These are phyloP conservation scores for Stichodactyla mertensii DNA, from an alignment of 64 coral and sea anemone genomes.

Conservation along the genomic window DNA sequence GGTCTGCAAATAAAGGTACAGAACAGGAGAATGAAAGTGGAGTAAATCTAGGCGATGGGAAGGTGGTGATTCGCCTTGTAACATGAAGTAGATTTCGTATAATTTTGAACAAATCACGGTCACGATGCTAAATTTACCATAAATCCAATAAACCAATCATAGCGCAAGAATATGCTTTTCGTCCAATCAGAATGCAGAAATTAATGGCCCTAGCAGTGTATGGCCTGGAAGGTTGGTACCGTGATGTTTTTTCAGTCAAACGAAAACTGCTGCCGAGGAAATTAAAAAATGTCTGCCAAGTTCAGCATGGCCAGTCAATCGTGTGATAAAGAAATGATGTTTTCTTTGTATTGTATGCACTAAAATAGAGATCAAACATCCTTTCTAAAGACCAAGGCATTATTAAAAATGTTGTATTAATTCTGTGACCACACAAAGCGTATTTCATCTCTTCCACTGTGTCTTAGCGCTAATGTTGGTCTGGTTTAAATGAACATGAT, in stretches of 20 bases:
- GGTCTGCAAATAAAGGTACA: slow-evolving; percentile 50
- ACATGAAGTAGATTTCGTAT: background rate
- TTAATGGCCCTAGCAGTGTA: background rate
- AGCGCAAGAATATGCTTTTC: no score
- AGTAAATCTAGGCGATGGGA: slow-evolving; percentile 44
- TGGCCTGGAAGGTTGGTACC: background rate
- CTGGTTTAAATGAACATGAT: no score
- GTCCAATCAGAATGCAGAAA: background rate
- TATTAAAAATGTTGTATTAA: background rate
- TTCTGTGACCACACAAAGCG: background rate
- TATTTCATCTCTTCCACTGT: background rate
- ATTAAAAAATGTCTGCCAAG: background rate
- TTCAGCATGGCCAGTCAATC: background rate
- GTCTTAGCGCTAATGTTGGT: background rate
- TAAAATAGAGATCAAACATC: background rate
- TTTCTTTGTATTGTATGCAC: background rate
- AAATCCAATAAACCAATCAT: no score
- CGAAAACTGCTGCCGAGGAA: background rate
- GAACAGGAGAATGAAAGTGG: slow-evolving; percentile 40
- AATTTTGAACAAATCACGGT: no score
- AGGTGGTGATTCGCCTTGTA: slow-evolving; percentile 35
- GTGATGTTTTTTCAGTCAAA: background rate
- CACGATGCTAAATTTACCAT: no score
- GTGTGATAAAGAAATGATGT: background rate
- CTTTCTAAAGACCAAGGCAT: background rate